phyloP scores from a whole-genome alignment of 2,888 invertebrate species.

The Gryllus longicercus region DNA sequence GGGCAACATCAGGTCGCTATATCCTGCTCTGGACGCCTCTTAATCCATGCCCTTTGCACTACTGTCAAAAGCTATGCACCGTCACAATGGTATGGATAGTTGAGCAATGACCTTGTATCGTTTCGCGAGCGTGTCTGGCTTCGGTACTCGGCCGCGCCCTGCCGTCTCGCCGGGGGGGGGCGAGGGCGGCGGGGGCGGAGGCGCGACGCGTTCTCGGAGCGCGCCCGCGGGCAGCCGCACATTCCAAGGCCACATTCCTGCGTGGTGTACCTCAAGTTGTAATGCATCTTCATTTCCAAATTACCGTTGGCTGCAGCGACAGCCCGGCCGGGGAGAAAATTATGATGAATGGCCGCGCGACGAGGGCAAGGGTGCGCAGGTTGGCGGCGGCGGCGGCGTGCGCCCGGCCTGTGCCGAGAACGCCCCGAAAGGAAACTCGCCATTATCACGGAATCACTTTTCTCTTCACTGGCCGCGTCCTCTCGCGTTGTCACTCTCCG shows the following conservation, averaged over 20 bases:
- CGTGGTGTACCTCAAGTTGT: constrained; percentile 17
- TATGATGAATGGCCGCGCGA: neutral
- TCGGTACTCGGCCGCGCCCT: neutral
- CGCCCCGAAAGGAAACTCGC: neutral
- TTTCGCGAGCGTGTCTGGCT: neutral
- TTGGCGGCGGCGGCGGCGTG: neutral
- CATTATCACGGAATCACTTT: neutral
- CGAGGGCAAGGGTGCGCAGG: neutral
- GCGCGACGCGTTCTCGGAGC: neutral
- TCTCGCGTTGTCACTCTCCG: neutral
- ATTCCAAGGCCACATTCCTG: constrained; percentile 1
- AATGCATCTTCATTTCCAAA: constrained; percentile 17
- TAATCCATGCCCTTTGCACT: too few species aligned
- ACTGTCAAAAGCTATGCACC: too few species aligned
- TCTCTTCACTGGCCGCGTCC: neutral
- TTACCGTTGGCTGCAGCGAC: constrained; percentile 7
- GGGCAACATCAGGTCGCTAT: too few species aligned
- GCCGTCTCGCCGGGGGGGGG: neutral
- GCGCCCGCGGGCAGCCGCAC: neutral
- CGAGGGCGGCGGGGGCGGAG: neutral
- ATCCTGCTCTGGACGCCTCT: too few species aligned
- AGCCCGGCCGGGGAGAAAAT: neutral
- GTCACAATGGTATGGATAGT: too few species aligned
- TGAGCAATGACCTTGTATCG: too few species aligned
- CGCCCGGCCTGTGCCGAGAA: neutral